Evolutionary conservation across 2,113 vertebrate species (phyloP).

Genomic region (Sturnus vulgaris): DNA sequence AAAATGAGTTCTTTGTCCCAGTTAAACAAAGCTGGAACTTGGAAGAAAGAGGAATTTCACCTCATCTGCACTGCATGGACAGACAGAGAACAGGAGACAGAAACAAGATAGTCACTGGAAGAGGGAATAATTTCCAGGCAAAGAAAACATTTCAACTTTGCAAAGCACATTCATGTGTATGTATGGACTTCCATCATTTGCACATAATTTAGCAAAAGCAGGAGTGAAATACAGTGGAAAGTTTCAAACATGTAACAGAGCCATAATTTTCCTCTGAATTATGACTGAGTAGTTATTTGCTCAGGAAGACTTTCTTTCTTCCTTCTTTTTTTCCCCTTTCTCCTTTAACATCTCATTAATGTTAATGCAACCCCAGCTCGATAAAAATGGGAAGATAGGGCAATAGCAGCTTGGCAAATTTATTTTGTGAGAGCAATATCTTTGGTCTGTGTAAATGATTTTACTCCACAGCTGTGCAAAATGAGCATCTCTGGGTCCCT

Average conservation of each 20-base stretch:
- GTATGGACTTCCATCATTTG: slow-evolving; percentile 18
- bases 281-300: slow-evolving; percentile 46
- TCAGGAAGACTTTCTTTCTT: background rate
- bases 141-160: slow-evolving; percentile 58
- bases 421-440: slow-evolving; percentile 27
- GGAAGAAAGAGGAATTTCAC: background rate
- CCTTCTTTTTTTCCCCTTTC: background rate
- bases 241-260: background rate
- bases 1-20: background rate
- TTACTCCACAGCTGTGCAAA: background rate
- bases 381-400: slow-evolving; percentile 39
- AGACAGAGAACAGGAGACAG: background rate
- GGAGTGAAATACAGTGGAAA: slow-evolving; percentile 8
- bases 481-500: background rate
- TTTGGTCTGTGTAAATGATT: background rate
- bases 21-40: background rate
- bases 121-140: slow-evolving; percentile 58
- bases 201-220: slow-evolving; percentile 34
- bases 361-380: slow-evolving; percentile 23
- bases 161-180: slow-evolving; percentile 9
- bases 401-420: slow-evolving; percentile 17
- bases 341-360: slow-evolving; percentile 55
- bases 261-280: slow-evolving; percentile 44
- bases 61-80: background rate
- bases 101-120: slow-evolving; percentile 6